Percentiles rank a stretch among this genome's conserved stretches.
These are phyloP conservation scores for Metellina segmentata DNA, from an alignment of 2,888 invertebrate genomes.

Conservation along the genomic window DNA sequence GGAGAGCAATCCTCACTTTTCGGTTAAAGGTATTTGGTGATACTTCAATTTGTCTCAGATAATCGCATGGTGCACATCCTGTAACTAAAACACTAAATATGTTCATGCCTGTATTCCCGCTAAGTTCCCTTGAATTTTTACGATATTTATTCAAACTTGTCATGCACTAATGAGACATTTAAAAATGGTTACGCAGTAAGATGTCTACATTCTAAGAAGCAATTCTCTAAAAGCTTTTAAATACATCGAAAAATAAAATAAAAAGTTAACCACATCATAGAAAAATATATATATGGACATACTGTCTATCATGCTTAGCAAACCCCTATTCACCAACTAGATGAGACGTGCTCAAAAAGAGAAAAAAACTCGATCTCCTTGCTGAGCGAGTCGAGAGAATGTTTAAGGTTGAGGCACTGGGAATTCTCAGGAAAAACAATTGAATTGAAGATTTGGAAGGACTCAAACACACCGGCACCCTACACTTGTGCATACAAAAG, in stretches of 20 bases:
- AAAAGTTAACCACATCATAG: not conserved
- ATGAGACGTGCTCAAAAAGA: not conserved
- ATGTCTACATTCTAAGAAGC: no score
- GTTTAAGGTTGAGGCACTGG: slow-evolving; percentile 1
- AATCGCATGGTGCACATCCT: no score
- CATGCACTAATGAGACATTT: no score
- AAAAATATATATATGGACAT: not conserved
- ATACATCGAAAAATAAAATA: not conserved
- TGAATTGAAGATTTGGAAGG: slow-evolving; percentile 22
- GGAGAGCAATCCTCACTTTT: no score
- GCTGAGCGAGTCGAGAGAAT: not conserved
- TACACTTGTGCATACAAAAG: not conserved
- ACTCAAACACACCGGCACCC: not conserved
- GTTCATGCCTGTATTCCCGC: no score
- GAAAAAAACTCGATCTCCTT: not conserved
- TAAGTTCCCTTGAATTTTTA: no score
- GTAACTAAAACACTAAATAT: no score
- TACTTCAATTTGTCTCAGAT: no score
- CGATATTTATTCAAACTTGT: no score
- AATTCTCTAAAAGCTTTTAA: no score
- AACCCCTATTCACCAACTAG: not conserved
- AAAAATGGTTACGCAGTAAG: no score
- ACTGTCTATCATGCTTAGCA: not conserved
- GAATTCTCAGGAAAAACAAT: not conserved
- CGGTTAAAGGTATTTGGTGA: no score